These are phyloP conservation scores for Bradypodion ventrale DNA, from an alignment of 2,797 vertebrate genomes.

Conservation along the genomic window DNA sequence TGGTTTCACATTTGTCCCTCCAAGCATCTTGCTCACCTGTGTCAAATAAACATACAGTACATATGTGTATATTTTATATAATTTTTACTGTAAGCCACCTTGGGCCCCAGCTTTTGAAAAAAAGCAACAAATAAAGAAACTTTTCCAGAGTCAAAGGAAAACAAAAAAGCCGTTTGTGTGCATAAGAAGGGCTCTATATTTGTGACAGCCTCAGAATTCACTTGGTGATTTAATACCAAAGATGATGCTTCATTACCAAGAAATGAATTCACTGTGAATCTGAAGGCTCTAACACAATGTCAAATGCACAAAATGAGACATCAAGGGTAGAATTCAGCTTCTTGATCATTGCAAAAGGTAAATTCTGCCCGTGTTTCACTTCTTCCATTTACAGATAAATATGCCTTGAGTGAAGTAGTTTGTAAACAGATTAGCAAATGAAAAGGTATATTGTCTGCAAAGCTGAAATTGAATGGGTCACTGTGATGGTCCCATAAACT, in stretches of 20 bases:
- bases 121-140: background rate
- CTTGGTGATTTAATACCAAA: too few species aligned
- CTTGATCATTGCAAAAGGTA: background rate
- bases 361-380: background rate
- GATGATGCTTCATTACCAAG: background rate
- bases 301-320: background rate
- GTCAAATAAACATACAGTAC: too few species aligned
- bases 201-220: background rate
- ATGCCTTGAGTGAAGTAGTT: background rate
- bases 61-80: too few species aligned
- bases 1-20: too few species aligned
- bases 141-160: background rate
- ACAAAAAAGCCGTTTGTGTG: too few species aligned
- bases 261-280: background rate
- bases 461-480: background rate
- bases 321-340: background rate
- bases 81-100: background rate
- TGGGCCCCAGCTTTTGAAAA: background rate
- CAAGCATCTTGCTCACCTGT: too few species aligned
- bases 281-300: background rate
- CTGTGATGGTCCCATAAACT: background rate
- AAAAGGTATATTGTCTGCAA: background rate
- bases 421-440: background rate
- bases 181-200: background rate
- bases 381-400: background rate